Base-by-base conservation (phyloP, 2,797 vertebrate species). In the Gadopsis bispinosus region DNA sequence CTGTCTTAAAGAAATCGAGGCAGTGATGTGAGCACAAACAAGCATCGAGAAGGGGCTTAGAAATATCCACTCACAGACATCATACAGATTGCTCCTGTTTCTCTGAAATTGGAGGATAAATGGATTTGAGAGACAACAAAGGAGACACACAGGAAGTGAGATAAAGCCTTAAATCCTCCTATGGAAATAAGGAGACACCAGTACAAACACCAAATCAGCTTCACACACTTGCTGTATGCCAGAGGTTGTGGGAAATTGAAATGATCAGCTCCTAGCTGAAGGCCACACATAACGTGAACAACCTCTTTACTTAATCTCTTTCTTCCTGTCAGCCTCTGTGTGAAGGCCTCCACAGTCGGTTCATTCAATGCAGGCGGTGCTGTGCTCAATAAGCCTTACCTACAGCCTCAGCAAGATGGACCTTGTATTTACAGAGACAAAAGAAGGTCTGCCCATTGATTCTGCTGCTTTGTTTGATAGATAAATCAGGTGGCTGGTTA, bases 231-330 rank as follows among this genome's bases (percentile, higher is more conserved):
- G 58, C 54, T 53, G 29, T 22, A 6, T 63, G 48, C 33, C 60
- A 50, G 63, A 67, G 55, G 53, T 63, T 71, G 37, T 45, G 62
- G 37, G 12, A 66, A 69, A 73, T 43, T 72, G 7, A 83, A 80
- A 80, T 59, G 2, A 69, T 51, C 26, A 48, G 39, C 54, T 50
- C 16, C 3, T 3, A 56, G 69, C 59, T 69, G n/a, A 73, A 50
- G 81, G 50, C 48, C 22, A 5, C 53, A 62, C 65, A 83, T 45
- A 74, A 70, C 4, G 74, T 1, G 61, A 79, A 62, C 58, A 62
- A 22, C 16, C 54, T 74, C 22, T 66, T 59, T 58, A 55, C 45
- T 87, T 77, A 79, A 83, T 85, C 54, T 71, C 16, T 64, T 33
- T 64, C 67, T 64, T 75, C 17, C 64, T 33, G 55, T 67, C 55